phyloP scores from a whole-genome alignment of 2,113 vertebrate species.

The Peromyscus californicus region DNA sequence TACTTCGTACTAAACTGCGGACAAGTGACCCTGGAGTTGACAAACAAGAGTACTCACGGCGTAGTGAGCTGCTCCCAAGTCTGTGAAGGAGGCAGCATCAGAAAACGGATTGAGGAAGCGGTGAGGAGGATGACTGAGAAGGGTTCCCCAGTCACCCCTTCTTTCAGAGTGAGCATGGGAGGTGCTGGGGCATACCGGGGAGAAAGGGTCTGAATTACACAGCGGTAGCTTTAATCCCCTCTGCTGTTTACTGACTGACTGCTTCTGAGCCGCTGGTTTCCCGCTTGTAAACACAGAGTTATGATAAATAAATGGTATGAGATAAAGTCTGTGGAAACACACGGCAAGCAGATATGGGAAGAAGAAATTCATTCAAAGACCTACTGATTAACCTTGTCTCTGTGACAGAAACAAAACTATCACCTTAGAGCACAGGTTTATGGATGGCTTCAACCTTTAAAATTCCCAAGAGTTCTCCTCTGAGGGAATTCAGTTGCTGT shows the following conservation, averaged over 20 bases:
- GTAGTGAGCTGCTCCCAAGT: background rate
- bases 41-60: background rate
- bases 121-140: background rate
- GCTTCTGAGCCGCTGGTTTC: background rate
- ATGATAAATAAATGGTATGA: constrained; percentile 6
- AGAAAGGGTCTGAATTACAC: background rate
- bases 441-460: background rate
- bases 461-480: background rate
- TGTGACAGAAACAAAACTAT: background rate
- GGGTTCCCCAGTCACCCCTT: background rate
- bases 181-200: background rate
- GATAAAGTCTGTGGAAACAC: constrained; percentile 10
- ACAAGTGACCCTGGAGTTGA: background rate
- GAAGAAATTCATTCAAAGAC: constrained; percentile 42
- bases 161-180: background rate
- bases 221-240: background rate
- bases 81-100: background rate
- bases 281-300: background rate
- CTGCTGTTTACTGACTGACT: background rate
- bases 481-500: constrained; percentile 10
- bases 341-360: constrained; percentile 8
- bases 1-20: background rate
- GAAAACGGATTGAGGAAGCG: background rate
- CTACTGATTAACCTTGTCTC: constrained; percentile 29
- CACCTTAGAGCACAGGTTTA: background rate